Percentiles rank a stretch among this genome's conserved stretches.
These are phyloP conservation scores for Chrysina gloriosa DNA, from an alignment of 2,888 invertebrate species.

Conservation along the genomic window DNA sequence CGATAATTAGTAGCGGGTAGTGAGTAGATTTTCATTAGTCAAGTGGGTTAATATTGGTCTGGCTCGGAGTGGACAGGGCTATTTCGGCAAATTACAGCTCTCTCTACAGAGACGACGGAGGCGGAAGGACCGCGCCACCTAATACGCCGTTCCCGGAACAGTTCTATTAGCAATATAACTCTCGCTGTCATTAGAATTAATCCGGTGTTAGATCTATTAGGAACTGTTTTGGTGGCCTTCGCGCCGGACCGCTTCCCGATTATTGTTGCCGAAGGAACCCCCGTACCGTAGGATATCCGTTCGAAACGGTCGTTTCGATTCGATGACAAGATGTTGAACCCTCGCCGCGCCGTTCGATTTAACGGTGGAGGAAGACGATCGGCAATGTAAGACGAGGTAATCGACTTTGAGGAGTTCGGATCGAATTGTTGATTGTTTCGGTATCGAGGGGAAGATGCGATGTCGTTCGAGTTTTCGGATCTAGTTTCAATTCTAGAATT, in stretches of 20 bases:
- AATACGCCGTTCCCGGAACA: neutral
- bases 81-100: slow-evolving; percentile 35
- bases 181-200: slow-evolving; percentile 28
- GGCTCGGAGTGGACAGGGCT: slow-evolving; percentile 32
- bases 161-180: slow-evolving; percentile 39
- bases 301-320: too few relatives aligned
- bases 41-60: slow-evolving; percentile 37
- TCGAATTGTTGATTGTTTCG: too few relatives aligned
- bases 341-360: too few relatives aligned
- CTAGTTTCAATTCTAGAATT: too few relatives aligned
- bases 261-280: neutral
- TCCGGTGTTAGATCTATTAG: slow-evolving; percentile 35
- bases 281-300: neutral
- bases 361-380: too few relatives aligned
- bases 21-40: slow-evolving; percentile 37
- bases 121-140: neutral
- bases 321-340: too few relatives aligned
- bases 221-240: slow-evolving; percentile 26
- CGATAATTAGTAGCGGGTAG: slow-evolving; percentile 34
- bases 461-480: too few relatives aligned
- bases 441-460: too few relatives aligned
- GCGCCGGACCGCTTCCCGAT: slow-evolving; percentile 3
- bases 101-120: neutral
- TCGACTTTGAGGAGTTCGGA: too few relatives aligned
- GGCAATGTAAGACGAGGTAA: too few relatives aligned